A percentile compares a stretch with the other conserved stretches of the same genome.
These are phyloP conservation scores for Pampus argenteus DNA, from an alignment of 2,797 vertebrate genomes.

Conservation along the genomic window DNA sequence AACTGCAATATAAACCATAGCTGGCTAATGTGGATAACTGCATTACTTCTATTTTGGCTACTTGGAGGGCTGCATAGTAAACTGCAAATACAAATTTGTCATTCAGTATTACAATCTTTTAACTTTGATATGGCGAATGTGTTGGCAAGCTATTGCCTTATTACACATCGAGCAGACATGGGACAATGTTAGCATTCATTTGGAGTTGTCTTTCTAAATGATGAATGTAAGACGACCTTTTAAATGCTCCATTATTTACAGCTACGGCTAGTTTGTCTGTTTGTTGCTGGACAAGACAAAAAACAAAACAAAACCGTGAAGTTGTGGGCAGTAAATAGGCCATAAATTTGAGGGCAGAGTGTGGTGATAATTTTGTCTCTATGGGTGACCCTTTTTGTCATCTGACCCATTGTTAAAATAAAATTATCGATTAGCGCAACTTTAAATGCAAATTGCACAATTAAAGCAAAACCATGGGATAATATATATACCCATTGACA, in stretches of 20 bases:
- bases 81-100: background rate
- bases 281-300: background rate
- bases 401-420: background rate
- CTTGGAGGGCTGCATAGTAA: background rate
- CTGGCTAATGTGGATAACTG: slow-evolving; percentile 4
- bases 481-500: background rate
- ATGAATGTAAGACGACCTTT: background rate
- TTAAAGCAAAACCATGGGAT: background rate
- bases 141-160: background rate
- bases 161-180: slow-evolving; percentile 5
- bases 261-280: background rate
- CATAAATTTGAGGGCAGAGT: background rate
- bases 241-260: background rate
- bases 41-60: background rate
- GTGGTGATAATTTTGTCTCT: background rate
- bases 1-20: slow-evolving; percentile 26
- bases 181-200: slow-evolving; percentile 4
- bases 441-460: slow-evolving; percentile 23
- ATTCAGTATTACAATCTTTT: background rate
- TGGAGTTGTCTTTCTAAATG: background rate
- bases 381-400: background rate
- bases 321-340: background rate
- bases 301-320: background rate
- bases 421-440: slow-evolving; percentile 11
- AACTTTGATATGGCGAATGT: background rate